Evolutionary conservation across 2,888 invertebrate genomes (phyloP), one percentile per base, ranked within the genome.

Genomic region (Drosophila incognita): DNA sequence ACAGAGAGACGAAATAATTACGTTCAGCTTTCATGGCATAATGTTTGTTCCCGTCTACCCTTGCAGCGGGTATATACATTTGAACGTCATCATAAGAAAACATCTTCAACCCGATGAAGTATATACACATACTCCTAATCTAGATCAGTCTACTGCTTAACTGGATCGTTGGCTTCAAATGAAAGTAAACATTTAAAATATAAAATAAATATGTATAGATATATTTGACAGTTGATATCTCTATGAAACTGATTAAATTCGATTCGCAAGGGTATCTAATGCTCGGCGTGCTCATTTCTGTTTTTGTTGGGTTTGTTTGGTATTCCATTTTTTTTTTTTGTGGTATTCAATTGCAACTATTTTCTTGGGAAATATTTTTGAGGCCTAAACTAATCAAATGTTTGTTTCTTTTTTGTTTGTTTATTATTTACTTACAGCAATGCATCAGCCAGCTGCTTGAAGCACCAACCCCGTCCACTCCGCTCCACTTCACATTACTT

Each of bases 371-470:
- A 78, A 82, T 68, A 38, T 73, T 57, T 27, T 53, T 51, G 36
- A 38, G 60, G 52, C 61, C 11, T 29, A 56, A 56, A 33, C 58
- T 48, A 59, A 69, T 68, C 40, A 69, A 68, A 51, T 58, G 52
- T 73, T 59, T 69, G 31, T 51, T 51, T 52, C n/a, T n/a, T 13
- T 35, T 29, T 31, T 35, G 21, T 29, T 33, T 53, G 27, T 31
- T 21, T 46, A 27, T 53, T 36, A 51, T 53, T 59, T 63, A 54
- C 42, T 80, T 83, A 27, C 75, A 87, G 87, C 83, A 74, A 87
- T 87, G 87, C 69, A 79, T 81, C 78, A 64, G 67, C 68, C 72
- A 54, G 69, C 74, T 67, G 76, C 72, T 69, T 89, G 54, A 83
- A 62, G 67, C 52, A 60, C 52, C 56, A 63, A 62, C 36, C 46